Evolutionary conservation across 2,888 invertebrate species (phyloP).

Genomic region (Melieria crassipennis): DNA sequence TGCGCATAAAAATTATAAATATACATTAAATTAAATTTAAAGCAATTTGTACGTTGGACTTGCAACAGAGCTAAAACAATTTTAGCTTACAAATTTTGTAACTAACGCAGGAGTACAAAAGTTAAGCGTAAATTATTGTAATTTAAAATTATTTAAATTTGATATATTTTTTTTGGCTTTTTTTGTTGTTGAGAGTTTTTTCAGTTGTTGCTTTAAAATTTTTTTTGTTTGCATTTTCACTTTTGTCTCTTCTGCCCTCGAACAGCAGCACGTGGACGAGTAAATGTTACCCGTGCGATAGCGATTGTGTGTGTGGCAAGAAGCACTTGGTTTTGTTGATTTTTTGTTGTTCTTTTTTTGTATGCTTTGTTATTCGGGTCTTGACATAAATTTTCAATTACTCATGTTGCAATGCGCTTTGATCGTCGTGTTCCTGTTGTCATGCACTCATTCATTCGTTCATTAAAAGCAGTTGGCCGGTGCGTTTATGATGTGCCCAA

Average conservation of each 20-base stretch:
- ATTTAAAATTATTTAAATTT: conserved; percentile 36
- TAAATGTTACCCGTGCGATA: conserved; percentile 31
- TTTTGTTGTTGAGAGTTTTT: conserved; percentile 39
- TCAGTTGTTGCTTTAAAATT: conserved; percentile 34
- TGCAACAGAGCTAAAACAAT: conserved; percentile 24
- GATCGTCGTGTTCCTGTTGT: conserved; percentile 30
- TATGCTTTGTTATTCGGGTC: conserved; percentile 20
- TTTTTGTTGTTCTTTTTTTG: not conserved
- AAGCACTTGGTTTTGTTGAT: not conserved
- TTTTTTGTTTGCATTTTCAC: conserved; percentile 27
- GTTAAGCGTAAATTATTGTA: conserved; percentile 36
- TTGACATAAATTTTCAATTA: conserved; percentile 19
- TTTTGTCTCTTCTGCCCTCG: conserved; percentile 34
- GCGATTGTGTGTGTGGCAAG: not conserved
- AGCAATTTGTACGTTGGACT: conserved; percentile 37
- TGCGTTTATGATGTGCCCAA: conserved; percentile 57
- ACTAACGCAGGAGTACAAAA: conserved; percentile 32
- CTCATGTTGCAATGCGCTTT: conserved; percentile 32
- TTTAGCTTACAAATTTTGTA: conserved; percentile 20
- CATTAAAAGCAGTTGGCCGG: conserved; percentile 1
- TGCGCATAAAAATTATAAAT: not conserved
- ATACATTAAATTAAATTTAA: conserved; percentile 23
- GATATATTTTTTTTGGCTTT: conserved; percentile 30
- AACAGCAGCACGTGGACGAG: conserved; percentile 15
- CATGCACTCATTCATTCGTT: conserved; percentile 11